Evolutionary conservation across 2,113 vertebrate genomes (phyloP), one percentile per base, ranked within the genome.

Genomic region (Eptatretus burgeri): DNA sequence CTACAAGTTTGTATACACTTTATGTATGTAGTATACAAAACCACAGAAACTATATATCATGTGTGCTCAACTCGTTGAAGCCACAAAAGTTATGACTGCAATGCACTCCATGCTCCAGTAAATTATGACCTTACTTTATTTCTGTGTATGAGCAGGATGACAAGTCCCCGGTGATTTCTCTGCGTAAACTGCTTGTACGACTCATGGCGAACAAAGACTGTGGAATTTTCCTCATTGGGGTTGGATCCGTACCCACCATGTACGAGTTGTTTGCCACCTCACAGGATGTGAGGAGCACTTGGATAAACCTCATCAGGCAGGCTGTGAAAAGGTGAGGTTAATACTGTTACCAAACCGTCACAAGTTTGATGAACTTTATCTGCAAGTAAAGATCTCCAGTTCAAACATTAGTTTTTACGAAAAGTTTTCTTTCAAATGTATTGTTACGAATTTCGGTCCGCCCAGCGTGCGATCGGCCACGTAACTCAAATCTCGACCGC

Each of bases 201-300:
- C 56, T 20, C 9, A 60, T 60, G 56, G 56, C 56, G 11, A 60
- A 60, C 56, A n/a, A 60, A 60, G 20, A 13, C 56, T 60, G 56
- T 60, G 56, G 56, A 20, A n/a, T 60, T 20, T 60, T 60, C 56
- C 56, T 60, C 56, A 60, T 60, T 20, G 20, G 20, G n/a, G 20
- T 20, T 17, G 20, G n/a, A 60, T 20, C 56, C 20, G 11, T 17
- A 60, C 56, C 56, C 20, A n/a, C n/a, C n/a, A 60, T 60, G 56
- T 60, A 17, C 20, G 56, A 60, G 56, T n/a, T 60, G n/a, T 60
- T 60, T 60, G 56, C 56, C 56, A 60, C n/a, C 56, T 17, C n/a
- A 12, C 56, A 20, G 56, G 56, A 60, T 11, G 56, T 60, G 56
- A 60, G 56, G 20, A 60, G 20, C 56, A 60, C 2, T n/a, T 60